Conservation (phyloP, 2,113 vertebrate genomes). For the Copsychus sechellarum region DNA sequence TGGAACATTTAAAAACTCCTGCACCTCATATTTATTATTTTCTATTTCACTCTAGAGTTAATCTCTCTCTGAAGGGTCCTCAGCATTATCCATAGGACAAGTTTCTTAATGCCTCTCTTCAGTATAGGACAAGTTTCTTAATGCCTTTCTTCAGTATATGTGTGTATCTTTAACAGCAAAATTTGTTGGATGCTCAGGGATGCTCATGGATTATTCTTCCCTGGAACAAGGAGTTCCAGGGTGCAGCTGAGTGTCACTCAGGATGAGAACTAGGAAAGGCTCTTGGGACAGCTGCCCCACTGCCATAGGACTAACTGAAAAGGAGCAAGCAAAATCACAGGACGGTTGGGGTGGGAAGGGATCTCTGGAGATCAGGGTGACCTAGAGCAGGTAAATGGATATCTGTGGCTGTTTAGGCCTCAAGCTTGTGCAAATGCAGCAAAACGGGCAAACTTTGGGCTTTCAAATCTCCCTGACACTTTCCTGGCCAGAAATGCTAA, state of each 20-base stretch:
- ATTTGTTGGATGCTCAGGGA: not conserved
- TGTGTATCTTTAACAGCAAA: accelerated
- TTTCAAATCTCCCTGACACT: not conserved
- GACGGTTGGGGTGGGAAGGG: not conserved
- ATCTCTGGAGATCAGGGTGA: not conserved
- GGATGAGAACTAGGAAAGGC: not conserved
- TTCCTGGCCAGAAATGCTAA: not conserved
- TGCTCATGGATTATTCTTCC: not conserved
- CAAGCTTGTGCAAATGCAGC: accelerated
- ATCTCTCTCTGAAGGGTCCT: not conserved
- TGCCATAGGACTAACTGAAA: not conserved
- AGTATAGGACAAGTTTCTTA: not conserved
- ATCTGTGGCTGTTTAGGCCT: not conserved
- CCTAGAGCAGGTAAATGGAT: not conserved
- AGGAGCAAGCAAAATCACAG: not conserved
- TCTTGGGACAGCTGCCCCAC: not conserved
- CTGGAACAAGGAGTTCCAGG: not conserved
- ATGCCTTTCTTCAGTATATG: not conserved
- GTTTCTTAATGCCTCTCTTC: not conserved
- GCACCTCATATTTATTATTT: not conserved
- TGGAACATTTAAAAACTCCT: not conserved
- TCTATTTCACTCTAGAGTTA: not conserved
- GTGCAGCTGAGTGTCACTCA: not conserved
- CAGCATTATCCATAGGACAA: not conserved
- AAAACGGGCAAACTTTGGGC: not conserved